phyloP scores from a whole-genome alignment of 1,140 invertebrate species.

The Diabrotica virgifera region DNA sequence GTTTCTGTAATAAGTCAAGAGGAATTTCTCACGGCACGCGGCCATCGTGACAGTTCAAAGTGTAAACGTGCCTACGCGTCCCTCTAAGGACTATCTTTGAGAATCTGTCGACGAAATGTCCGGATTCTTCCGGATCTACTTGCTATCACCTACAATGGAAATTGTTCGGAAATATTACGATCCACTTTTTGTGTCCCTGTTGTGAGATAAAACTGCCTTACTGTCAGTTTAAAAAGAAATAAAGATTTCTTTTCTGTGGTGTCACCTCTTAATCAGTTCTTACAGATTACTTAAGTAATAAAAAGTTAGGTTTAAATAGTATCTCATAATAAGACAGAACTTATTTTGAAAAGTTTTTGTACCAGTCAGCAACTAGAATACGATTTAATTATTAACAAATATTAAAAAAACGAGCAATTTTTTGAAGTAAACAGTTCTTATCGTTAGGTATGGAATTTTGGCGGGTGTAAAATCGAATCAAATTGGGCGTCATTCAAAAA shows the following conservation, averaged over 20 bases:
- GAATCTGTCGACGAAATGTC: slow-evolving; percentile 9
- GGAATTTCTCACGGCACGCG: slow-evolving; percentile 30
- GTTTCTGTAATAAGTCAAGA: slow-evolving; percentile 31
- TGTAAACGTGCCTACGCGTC: slow-evolving; percentile 25
- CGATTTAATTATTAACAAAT: no score
- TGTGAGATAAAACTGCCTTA: neutral
- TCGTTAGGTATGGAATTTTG: no score
- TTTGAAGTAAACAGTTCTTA: no score
- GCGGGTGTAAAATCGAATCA: no score
- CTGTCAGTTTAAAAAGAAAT: neutral
- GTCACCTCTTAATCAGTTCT: no score
- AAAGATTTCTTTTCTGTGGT: no score
- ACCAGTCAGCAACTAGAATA: no score
- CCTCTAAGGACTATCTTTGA: slow-evolving; percentile 19
- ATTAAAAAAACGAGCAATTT: no score
- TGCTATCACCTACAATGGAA: neutral
- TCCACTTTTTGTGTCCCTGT: neutral
- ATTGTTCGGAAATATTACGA: neutral
- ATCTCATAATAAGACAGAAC: no score
- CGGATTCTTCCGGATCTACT: neutral
- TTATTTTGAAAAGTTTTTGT: no score
- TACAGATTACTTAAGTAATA: neutral
- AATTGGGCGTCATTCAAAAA: neutral
- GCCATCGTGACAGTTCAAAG: slow-evolving; percentile 25
- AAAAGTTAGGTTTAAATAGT: no score